These are phyloP conservation scores for Drosophila baimaii DNA, from an alignment of 1,140 invertebrate genomes.

Conservation along the genomic window DNA sequence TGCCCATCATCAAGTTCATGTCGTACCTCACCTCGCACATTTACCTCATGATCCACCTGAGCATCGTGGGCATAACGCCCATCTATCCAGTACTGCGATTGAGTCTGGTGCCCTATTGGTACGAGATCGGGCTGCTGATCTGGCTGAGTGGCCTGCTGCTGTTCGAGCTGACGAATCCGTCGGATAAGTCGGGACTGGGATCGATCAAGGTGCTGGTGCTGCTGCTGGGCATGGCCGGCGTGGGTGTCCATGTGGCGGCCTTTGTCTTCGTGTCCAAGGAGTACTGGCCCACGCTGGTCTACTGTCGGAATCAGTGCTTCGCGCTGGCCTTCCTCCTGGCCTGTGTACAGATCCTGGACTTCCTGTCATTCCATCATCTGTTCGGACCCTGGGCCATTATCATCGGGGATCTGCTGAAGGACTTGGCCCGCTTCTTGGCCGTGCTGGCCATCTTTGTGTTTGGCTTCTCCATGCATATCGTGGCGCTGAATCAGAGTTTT, in stretches of 20 bases:
- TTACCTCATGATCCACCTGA: conserved; percentile 96
- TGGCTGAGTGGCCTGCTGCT: conserved; percentile 98
- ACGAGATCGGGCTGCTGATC: conserved; percentile 97
- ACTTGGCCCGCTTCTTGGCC: conserved; percentile 97
- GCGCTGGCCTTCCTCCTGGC: conserved; percentile 96
- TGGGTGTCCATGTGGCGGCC: conserved; percentile 94
- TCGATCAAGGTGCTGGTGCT: conserved; percentile 97
- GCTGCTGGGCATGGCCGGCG: conserved; percentile 95
- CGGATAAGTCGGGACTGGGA: conserved; percentile 96
- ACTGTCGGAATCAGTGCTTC: conserved; percentile 97
- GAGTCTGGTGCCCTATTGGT: conserved; percentile 93
- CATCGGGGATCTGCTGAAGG: conserved; percentile 94
- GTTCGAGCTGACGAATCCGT: conserved; percentile 98
- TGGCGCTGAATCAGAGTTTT: conserved; percentile 97
- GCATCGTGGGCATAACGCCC: conserved; percentile 95
- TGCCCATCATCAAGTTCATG: conserved; percentile 99
- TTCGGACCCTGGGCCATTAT: conserved; percentile 99
- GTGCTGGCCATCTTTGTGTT: conserved; percentile 98
- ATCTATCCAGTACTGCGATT: conserved; percentile 91
- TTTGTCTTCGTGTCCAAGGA: conserved; percentile 88
- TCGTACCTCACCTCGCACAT: conserved; percentile 99
- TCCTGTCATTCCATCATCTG: conserved; percentile 98
- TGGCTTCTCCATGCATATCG: conserved; percentile 99
- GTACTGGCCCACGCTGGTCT: conserved; percentile 93
- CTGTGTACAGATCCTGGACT: conserved; percentile 98